A percentile compares a stretch with the other conserved stretches of the same genome.
These are phyloP conservation scores for Probaryconus sp. DNA, from an alignment of 1,140 invertebrate genomes.

Conservation along the genomic window DNA sequence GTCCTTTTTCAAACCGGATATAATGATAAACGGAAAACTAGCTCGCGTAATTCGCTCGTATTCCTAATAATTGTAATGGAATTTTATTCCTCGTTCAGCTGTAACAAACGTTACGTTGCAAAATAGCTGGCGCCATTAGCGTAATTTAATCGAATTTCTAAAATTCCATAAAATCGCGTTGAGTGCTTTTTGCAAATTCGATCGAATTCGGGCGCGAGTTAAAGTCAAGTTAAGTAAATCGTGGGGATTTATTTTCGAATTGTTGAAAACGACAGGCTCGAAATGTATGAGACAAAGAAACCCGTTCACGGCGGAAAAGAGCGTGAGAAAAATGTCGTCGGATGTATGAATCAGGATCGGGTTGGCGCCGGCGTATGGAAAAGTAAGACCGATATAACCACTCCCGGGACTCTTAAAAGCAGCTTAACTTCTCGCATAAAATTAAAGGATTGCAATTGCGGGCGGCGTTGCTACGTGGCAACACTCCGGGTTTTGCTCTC, in stretches of 20 bases:
- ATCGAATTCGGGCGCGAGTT: too few relatives aligned
- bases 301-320: background rate
- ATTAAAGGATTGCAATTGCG: conserved; percentile 76
- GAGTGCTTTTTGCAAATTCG: too few relatives aligned
- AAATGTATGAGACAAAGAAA: conserved; percentile 17
- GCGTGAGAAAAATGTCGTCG: conserved; percentile 21
- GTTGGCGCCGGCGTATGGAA: conserved; percentile 12
- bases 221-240: background rate
- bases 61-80: too few relatives aligned
- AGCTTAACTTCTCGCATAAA: conserved; percentile 78
- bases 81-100: too few relatives aligned
- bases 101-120: too few relatives aligned
- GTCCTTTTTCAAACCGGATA: too few relatives aligned
- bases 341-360: conserved; percentile 21
- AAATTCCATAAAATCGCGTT: too few relatives aligned
- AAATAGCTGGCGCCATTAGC: too few relatives aligned
- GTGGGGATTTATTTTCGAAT: conserved; percentile 13
- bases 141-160: too few relatives aligned
- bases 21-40: too few relatives aligned
- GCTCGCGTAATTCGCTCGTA: too few relatives aligned
- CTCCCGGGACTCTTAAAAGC: conserved; percentile 73
- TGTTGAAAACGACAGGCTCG: conserved; percentile 3
- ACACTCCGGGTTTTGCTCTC: conserved; percentile 54
- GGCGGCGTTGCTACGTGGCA: conserved; percentile 65
- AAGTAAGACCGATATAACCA: conserved; percentile 60